Conservation (phyloP, 2,113 vertebrate species). For the Podocnemis expansa region DNA sequence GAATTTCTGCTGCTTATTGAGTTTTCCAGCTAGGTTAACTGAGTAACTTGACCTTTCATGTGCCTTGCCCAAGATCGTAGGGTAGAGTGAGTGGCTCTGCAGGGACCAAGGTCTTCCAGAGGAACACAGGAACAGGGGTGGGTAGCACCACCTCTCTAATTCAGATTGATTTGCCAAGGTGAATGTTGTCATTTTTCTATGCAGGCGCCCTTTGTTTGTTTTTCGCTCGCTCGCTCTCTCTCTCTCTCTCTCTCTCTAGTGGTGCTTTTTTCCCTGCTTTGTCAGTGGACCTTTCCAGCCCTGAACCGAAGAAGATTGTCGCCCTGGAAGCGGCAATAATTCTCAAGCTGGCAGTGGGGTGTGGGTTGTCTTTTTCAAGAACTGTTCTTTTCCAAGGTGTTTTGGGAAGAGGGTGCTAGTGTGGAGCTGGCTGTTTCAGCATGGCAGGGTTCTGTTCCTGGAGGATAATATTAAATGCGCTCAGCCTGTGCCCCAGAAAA, state of each 20-base stretch:
- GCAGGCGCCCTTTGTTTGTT: background rate
- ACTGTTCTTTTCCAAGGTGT: background rate
- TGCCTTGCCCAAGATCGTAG: accelerated
- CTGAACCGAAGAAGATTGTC: accelerated
- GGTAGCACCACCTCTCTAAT: background rate
- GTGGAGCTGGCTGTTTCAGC: background rate
- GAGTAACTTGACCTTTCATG: background rate
- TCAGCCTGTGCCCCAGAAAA: background rate
- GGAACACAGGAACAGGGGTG: background rate
- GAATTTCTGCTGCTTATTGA: background rate
- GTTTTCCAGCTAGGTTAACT: accelerated
- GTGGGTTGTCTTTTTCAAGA: background rate
- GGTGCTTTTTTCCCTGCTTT: background rate
- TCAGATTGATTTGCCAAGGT: background rate
- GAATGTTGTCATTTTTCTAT: background rate
- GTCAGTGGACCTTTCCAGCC: background rate
- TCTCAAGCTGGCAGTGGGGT: background rate
- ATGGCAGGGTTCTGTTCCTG: background rate
- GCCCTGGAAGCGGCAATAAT: background rate
- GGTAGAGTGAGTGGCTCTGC: accelerated
- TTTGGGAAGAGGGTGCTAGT: background rate
- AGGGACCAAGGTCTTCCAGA: background rate
- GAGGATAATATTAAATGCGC: background rate
- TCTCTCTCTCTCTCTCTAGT: too few species aligned
- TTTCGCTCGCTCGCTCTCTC: too few species aligned